A percentile compares a stretch with the other conserved stretches of the same genome.
These are phyloP conservation scores for Metallyticus violacea DNA, from an alignment of 2,888 invertebrate species.

Conservation along the genomic window DNA sequence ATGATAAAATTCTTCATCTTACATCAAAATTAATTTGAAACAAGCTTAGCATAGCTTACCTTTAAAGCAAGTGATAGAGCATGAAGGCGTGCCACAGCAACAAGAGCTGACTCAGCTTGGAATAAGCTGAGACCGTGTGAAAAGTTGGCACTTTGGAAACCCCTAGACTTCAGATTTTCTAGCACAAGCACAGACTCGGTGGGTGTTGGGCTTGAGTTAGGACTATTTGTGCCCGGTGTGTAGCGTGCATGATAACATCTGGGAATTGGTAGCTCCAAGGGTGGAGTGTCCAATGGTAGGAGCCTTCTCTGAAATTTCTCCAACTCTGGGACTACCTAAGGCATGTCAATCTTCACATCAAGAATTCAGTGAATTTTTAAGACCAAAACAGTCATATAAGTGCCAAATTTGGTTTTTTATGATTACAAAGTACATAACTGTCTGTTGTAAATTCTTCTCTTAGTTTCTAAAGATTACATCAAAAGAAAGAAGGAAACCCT, in stretches of 20 bases:
- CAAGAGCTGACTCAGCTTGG: slow-evolving; percentile 66
- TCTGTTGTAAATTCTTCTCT: too few relatives aligned
- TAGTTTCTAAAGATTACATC: too few relatives aligned
- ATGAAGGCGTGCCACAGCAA: slow-evolving; percentile 69
- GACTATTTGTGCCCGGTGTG: slow-evolving; percentile 48
- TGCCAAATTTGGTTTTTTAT: too few relatives aligned
- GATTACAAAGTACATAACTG: too few relatives aligned
- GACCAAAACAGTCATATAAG: too few relatives aligned
- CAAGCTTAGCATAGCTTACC: slow-evolving; percentile 40
- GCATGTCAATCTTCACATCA: too few relatives aligned
- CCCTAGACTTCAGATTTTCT: slow-evolving; percentile 64
- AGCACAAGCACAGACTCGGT: slow-evolving; percentile 69
- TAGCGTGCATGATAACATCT: slow-evolving; percentile 67
- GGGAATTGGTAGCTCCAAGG: slow-evolving; percentile 63
- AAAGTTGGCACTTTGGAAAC: slow-evolving; percentile 64
- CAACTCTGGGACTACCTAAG: slow-evolving; percentile 65
- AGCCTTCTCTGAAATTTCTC: slow-evolving; percentile 58
- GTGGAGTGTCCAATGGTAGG: slow-evolving; percentile 46
- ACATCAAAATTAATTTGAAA: too few relatives aligned
- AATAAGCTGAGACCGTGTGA: slow-evolving; percentile 63
- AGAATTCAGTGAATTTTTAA: too few relatives aligned
- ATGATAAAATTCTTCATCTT: too few relatives aligned
- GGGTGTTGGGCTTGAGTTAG: slow-evolving; percentile 47
- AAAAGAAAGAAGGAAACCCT: too few relatives aligned
- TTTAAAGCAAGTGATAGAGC: slow-evolving; percentile 67